Base-by-base conservation (phyloP, 1,140 invertebrate species). In the Formica exsecta region DNA sequence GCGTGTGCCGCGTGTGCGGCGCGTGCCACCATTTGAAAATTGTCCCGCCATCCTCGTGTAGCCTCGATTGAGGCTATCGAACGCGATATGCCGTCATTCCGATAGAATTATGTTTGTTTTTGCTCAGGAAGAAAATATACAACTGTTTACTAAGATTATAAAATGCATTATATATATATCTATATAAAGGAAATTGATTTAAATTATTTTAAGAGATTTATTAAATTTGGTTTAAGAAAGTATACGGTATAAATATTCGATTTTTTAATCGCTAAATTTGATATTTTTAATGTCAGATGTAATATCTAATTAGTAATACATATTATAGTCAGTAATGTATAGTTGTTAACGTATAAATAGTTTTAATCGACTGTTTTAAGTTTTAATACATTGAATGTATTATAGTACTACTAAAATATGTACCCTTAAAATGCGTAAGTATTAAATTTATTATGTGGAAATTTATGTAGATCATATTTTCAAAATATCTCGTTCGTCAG, bases 21-120 rank as follows among this genome's bases (percentile, higher is more conserved):
- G 61, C 73, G 81, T 76, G 81, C 79, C 68, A 9, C 25, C 62
- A 62, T 83, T 83, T 73, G 79, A 83, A 73, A 83, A 83, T 83
- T 83, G 79, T 44, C 62, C 25, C 36, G 25, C 36, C 8, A 29
- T n/a, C 11, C 32, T 64, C 25, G n/a, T 22, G 6, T 36, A 11
- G 3, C 19, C 79, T 32, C 65, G 32, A 81, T 41, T 48, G 36
- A 36, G 19, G 54, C 3, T 22, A 29, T 61, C 68, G 54, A 62
- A 62, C 66, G 25, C 65, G 66, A 44, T 22, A 22, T 32, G 19
- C 51, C 19, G 41, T 5, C 76, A 51, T 44, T 0, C 36, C 2
- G 7, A 22, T 5, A 38, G 13, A 79, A 38, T 8, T 38, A 6
- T 19, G 29, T 36, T 73, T 25, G 11, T 48, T 54, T 44, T 36